Base-by-base conservation (phyloP, 2,113 vertebrate species). In the Tupaia tana region DNA sequence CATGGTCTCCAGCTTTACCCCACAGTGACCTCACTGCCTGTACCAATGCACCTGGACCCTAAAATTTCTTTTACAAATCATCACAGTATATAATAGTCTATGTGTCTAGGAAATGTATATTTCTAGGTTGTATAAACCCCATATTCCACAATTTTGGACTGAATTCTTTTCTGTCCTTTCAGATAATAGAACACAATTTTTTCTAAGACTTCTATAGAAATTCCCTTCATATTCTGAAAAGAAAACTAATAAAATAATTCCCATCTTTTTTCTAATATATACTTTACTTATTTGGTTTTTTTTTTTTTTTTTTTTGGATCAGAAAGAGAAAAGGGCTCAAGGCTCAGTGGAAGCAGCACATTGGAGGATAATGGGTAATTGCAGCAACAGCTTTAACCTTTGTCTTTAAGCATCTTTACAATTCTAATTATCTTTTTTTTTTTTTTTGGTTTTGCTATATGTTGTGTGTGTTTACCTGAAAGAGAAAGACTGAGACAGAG, bases 111-210 rank as follows among this genome's bases (percentile, higher is more conserved):
- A 95, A 84, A 88, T 92, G 77, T 84, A 25, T 12, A 74, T 86
- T 69, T 83, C 18, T 85, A 14, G 78, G 90, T 91, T 83, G 86
- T 9, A 43, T 52, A 87, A 90, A 79, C 14, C 14, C 10, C 1
- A 10, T 66, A 52, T 67, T 64, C 54, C 19, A 89, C 1, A 29
- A 0, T 77, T 95, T 71, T 56, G 34, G 3, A 3, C 12, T 94
- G 74, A 82, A 92, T 80, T 86, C 9, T 84, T n/a, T 84, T 87
- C 27, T 66, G 12, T 75, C 27, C 3, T 88, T 87, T 94, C 12
- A 91, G 56, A 75, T 58, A 82, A 77, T 25, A 90, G 18, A 90
- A 75, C 8, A 54, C 13, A 29, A 85, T 13, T 52, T 59, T 78
- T n/a, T 86, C 73, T 61, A 11, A 63, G 15, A 20, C 14, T 82